These are phyloP conservation scores for Trichomycterus rosablanca DNA, from an alignment of 2,113 vertebrate genomes.

Conservation along the genomic window DNA sequence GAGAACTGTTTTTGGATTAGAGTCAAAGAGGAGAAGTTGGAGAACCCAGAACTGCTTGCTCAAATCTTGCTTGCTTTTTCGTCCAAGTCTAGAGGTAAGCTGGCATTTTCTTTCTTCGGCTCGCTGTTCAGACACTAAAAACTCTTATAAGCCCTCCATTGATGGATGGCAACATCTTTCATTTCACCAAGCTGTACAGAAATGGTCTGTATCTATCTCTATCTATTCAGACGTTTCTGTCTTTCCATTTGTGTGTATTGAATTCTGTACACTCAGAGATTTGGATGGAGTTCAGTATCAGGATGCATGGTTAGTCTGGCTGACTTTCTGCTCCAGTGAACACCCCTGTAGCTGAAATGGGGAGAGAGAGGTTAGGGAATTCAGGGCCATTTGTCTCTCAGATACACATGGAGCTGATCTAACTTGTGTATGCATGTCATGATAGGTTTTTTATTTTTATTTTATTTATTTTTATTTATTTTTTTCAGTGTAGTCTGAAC, in stretches of 20 bases:
- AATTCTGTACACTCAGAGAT: background rate
- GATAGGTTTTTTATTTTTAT: too few relatives aligned
- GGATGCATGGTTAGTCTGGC: too few relatives aligned
- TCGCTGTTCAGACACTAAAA: too few relatives aligned
- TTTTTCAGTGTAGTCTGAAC: too few relatives aligned
- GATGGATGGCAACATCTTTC: slow-evolving; percentile 45
- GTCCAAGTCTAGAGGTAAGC: slow-evolving; percentile 87
- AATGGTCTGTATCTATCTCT: slow-evolving; percentile 1
- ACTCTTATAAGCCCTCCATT: slow-evolving; percentile 43
- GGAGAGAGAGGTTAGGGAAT: too few relatives aligned
- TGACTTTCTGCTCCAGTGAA: too few relatives aligned
- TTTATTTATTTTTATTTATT: too few relatives aligned
- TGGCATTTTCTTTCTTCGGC: slow-evolving; percentile 38
- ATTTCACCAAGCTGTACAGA: slow-evolving; percentile 51
- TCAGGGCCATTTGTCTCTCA: too few relatives aligned
- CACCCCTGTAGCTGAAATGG: too few relatives aligned
- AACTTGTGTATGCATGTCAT: too few relatives aligned
- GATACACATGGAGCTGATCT: too few relatives aligned
- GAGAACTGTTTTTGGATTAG: slow-evolving; percentile 97
- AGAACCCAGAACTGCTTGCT: slow-evolving; percentile 85
- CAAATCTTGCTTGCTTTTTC: slow-evolving; percentile 86
- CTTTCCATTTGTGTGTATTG: background rate
- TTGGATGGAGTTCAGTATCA: background rate
- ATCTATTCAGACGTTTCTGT: too few relatives aligned
- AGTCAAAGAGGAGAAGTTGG: slow-evolving; percentile 91